Evolutionary conservation across 2,888 invertebrate genomes (phyloP), one percentile per base, ranked within the genome.

Genomic region (Microctonus hyperodae): DNA sequence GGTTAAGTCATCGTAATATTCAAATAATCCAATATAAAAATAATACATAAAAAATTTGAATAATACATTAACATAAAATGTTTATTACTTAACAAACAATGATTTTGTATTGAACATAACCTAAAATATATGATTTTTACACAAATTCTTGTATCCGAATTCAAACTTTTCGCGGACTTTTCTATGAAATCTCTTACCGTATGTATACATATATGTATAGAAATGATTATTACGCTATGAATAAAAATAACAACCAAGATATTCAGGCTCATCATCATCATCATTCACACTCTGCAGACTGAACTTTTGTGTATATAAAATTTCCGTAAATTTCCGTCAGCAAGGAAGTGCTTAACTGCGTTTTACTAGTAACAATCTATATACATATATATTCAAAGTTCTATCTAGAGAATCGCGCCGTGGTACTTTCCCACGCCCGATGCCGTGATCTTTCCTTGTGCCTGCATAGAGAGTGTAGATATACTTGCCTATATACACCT

Each of bases 351-450:
- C n/a, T 13, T 28, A 28, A 13, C 25, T n/a, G n/a, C 53, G n/a
- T 28, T 25, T 25, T 28, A 28, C 25, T 13, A 28, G 53, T 53
- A 28, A 33, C 25, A 13, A 33, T 33, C 28, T 23, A 51, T 51
- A 31, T 58, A 13, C 35, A 0, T 56, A 10, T 44, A 35, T 16
- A 65, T 58, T 55, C n/a, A 33, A 58, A 37, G 31, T 10, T 44
- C 25, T 20, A 60, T 22, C 25, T 11, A 35, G 62, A 51, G 62
- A 62, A 62, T 64, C 57, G 33, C 48, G 40, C 28, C 48, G 59
- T 51, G 73, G 75, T 75, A 79, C 78, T 79, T 83, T 82, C 82
- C 81, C 80, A 81, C 80, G 81, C 75, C 81, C 82, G 80, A 72
- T 71, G 78, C 78, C 79, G 80, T 82, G 82, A 81, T 82, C 82